Base-by-base conservation (phyloP, 2,888 invertebrate genomes). In the Andrena dorsata region DNA sequence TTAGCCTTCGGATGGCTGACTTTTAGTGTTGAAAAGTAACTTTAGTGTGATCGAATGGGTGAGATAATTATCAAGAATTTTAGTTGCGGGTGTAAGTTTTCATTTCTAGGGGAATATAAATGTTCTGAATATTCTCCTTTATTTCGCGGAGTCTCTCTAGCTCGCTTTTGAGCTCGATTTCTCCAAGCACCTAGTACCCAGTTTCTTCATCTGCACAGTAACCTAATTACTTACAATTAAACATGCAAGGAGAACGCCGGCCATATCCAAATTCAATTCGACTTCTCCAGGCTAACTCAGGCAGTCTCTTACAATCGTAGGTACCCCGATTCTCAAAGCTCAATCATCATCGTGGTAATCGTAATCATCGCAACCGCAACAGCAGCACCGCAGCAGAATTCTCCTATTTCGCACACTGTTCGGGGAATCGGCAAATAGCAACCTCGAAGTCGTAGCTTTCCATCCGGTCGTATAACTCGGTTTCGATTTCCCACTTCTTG, bases 401-500 rank as follows among this genome's bases (percentile, higher is more conserved):
- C 23, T 49, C 49, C 47, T 49, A 30, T 69, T 79, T 76, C 56
- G 23, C 73, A 61, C 66, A 47, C 66, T 35, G 23, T 68, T 71
- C 86, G 51, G 8, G 41, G 70, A 66, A 76, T 69, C 61, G 58
- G 26, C 53, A 32, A 53, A 66, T 76, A 76, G 69, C 73, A 63
- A 71, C 69, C 69, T 60, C 60, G 60, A 30, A 51, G 70, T 60
- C 53, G 56, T 51, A 82, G 49, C 70, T 85, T 78, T 75, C 72
- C 83, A 73, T 86, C 75, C 66, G 72, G 63, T 60, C 60, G 58
- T 81, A 16, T 41, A 76, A 73, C 70, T 85, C 51, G 32, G 3
- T 70, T 66, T 82, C 74, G 63, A 85, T 77, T 82, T 84, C 63
- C 70, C 63, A 47, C 16, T 84, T 84, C 84, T 65, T 30, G 66